Base-by-base conservation (phyloP, 2,113 vertebrate genomes). In the Heliornis fulica region DNA sequence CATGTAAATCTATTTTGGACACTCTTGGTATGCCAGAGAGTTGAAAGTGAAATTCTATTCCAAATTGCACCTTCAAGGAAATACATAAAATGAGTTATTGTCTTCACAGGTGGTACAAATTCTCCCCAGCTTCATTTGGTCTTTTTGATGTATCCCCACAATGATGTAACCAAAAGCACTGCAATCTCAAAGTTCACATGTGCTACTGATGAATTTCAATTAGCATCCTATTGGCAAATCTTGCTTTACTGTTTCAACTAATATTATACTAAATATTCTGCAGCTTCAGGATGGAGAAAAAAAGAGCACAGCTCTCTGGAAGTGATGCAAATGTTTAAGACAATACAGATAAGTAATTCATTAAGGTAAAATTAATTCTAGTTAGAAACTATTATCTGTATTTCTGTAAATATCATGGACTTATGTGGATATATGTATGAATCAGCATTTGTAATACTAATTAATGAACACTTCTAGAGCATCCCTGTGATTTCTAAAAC, bases 141-240 rank as follows among this genome's bases (percentile, higher is more conserved):
- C 2, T 68, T 54, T 86, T 64, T 51, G 4, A 45, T 2, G 5
- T 11, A 4, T 38, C 87, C 29, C 45, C 56, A 81, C n/a, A 87
- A 38, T 18, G 59, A 9, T 4, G 1, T 0, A 0, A 85, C 9
- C 28, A 92, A 78, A 25, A 70, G 11, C 64, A 70, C 0, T 1
- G 2, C 25, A 83, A 71, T 10, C 34, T 76, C 50, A 77, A 74
- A 3, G 3, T n/a, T 66, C 25, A 63, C 22, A 29, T 0, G 0
- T 11, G 5, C 20, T 59, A 59, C 53, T 34, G 46, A 40, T 31
- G 17, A 79, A 76, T 45, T 87, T 54, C 19, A 31, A 4, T 59
- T 83, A 21, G 38, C 8, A n/a, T 34, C 21, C 13, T 26, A 26
- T 3, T 34, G 11, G 9, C 61, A 76, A 64, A 56, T 3, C 56